These are phyloP conservation scores for Chironomus riparius DNA, from an alignment of 2,888 invertebrate species.

Conservation along the genomic window DNA sequence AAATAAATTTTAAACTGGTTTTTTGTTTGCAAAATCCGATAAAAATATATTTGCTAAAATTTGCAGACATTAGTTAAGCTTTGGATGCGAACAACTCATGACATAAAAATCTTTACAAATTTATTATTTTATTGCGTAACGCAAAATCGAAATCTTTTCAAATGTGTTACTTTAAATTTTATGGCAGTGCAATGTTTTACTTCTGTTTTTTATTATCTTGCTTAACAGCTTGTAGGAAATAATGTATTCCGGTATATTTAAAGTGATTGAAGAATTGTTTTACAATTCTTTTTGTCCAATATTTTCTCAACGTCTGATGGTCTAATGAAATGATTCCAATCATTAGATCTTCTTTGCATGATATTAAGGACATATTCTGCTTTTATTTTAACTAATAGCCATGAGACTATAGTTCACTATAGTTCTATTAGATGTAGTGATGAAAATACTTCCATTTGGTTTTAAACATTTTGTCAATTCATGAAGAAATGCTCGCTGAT, in stretches of 20 bases:
- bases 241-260: constrained; percentile 51
- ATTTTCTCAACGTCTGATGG: neutral
- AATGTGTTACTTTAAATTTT: no score
- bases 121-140: no score
- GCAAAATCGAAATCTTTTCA: no score
- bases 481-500: constrained; percentile 60
- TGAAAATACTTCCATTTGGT: constrained; percentile 58
- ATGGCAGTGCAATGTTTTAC: no score
- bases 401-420: constrained; percentile 50
- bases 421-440: constrained; percentile 59
- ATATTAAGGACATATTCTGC: constrained; percentile 68
- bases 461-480: constrained; percentile 50
- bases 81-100: no score
- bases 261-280: neutral
- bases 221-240: constrained; percentile 76
- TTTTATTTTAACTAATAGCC: constrained; percentile 56
- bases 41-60: no score
- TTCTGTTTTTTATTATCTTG: neutral
- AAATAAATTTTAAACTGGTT: no score
- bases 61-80: no score
- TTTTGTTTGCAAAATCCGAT: no score
- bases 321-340: neutral
- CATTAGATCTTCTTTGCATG: constrained; percentile 73
- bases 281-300: neutral
- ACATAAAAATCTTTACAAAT: no score